Evolutionary conservation across 2,797 vertebrate genomes (phyloP), one percentile per base, ranked within the genome.

Genomic region (Mus caroli): DNA sequence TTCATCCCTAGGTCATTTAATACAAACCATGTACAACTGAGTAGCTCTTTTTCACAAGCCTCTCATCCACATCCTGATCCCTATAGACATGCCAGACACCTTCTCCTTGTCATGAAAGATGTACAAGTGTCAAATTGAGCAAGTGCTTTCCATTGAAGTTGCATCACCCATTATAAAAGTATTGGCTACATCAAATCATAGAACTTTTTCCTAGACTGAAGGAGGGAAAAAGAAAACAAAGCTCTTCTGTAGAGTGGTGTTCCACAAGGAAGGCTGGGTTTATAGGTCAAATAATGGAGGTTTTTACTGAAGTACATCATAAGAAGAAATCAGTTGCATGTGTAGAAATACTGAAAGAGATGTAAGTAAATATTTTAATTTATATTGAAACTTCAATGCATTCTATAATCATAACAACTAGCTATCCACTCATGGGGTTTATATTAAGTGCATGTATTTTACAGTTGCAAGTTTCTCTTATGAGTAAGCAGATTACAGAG

Each of bases 381-480:
- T 67, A 90, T 34, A 4, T 22, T 43, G 79, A 77, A 58, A 77
- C 8, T 88, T 52, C 9, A 73, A 46, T 40, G 87, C 28, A 90
- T 20, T 73, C 50, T 91, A 14, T 78, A 64, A 79, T 92, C 88
- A 60, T 9, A 92, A 82, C 54, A 31, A 52, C 80, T 86, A 92
- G 1, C 31, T 89, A 26, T 67, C 0, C 1, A 64, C 15, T 40
- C 12, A 13, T 37, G 3, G 4, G 8, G 3, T 80, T 37, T 73
- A 8, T 69, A 19, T 58, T 46, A 79, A 26, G 28, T 82, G 1
- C 60, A 79, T 92, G 43, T 52, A 67, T 52, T 69, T 37, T 73
- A 5, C 19, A 82, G 20, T 40, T 73, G 14, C 10, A 85, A 28
- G 90, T 90, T 78, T 69, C 9, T 86, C 46, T 43, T 13, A 17